Evolutionary conservation across 2,797 vertebrate genomes (phyloP).

Genomic region (Aplochiton taeniatus): DNA sequence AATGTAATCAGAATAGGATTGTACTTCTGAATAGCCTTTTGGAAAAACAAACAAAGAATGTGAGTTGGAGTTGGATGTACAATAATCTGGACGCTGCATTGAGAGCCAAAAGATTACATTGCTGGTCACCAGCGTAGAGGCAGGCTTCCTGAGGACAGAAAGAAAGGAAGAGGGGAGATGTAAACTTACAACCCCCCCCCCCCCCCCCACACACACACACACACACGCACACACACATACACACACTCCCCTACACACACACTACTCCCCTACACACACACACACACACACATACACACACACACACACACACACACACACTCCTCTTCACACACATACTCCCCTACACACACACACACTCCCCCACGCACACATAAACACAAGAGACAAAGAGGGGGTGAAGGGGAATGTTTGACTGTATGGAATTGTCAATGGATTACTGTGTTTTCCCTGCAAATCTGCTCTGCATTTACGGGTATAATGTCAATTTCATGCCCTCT

Average conservation of each 20-base stretch:
- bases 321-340: background rate
- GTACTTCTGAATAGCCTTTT: too few species aligned
- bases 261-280: background rate
- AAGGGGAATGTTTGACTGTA: constrained; percentile 53
- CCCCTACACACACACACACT: background rate
- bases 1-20: constrained; percentile 52
- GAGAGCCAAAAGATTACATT: too few species aligned
- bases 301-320: constrained; percentile 3
- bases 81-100: too few species aligned
- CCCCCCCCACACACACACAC: too few species aligned
- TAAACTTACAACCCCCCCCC: too few species aligned
- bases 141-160: too few species aligned
- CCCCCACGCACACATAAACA: too few species aligned
- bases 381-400: too few species aligned
- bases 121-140: too few species aligned
- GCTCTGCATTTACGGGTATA: constrained; percentile 65
- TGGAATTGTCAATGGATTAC: constrained; percentile 66
- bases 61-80: too few species aligned
- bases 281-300: constrained; percentile 5
- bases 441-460: constrained; percentile 68
- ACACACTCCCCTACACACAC: background rate
- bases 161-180: too few species aligned
- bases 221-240: background rate
- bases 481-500: constrained; percentile 75
- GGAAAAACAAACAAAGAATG: too few species aligned